Evolutionary conservation across 2,888 invertebrate species (phyloP), one percentile per base, ranked within the genome.

Genomic region (Dasysyrphus tricinctus): DNA sequence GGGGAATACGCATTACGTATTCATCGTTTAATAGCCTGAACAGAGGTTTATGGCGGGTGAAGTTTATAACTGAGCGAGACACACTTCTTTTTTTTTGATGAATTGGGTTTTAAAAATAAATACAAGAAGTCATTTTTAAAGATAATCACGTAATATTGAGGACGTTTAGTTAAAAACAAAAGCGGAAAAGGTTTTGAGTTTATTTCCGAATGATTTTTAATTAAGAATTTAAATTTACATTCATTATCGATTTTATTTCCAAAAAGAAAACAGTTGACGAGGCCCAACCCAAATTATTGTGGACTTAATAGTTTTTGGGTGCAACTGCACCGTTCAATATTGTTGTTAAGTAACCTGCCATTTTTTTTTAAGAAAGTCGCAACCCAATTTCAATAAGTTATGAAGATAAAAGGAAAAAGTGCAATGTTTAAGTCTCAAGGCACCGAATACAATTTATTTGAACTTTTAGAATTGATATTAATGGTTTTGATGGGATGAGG

Each of bases 111-210:
- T 47, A 16, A 32, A 32, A 47, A 44, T 63, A 32, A 3, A 24
- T 42, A 65, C 19, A 67, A 69, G 69, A 69, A 54, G 6, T 29
- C 1, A 69, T 54, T 16, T 29, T 54, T 54, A 39, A 69, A 39
- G 5, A n/a, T 9, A 54, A 51, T 24, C 69, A 69, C 69, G 69
- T 69, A 54, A 39, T 39, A 54, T 19, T 39, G n/a, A 69, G 39
- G 39, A 8, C 54, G 12, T 12, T 19, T 0, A 2, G 54, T 11
- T 54, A 12, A 69, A 69, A 51, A 37, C 4, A 54, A 39, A 69
- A 69, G 49, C 69, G 54, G 69, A 69, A 69, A 16, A 69, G 39
- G 6, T 19, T 69, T 39, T 29, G 51, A 39, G n/a, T 54, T n/a
- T 54, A 69, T 42, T 69, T 69, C 54, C 69, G 69, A 39, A 32